Evolutionary conservation across 92 coral and sea anemone genomes (phyloP).

Genomic region (Epizoanthus stellaris): DNA sequence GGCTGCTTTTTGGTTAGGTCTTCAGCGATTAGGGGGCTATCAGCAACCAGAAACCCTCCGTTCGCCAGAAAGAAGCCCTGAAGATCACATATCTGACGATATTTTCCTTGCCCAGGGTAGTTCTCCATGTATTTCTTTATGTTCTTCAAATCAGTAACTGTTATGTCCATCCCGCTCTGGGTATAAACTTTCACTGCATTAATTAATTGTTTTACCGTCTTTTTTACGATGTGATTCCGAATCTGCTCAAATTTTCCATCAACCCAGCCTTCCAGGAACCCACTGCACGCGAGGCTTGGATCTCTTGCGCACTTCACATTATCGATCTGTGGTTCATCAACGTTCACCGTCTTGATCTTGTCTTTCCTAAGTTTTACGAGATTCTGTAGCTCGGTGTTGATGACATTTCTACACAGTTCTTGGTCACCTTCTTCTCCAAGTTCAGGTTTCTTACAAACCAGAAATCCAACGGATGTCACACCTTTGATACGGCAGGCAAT

Average conservation of each 20-base stretch:
- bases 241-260: conserved; percentile 52
- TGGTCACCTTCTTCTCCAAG: conserved; percentile 8
- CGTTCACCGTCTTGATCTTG: conserved; percentile 41
- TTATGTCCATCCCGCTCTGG: conserved; percentile 19
- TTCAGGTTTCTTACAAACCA: conserved; percentile 55
- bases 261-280: conserved; percentile 59
- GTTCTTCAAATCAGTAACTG: conserved; percentile 44
- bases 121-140: conserved; percentile 42
- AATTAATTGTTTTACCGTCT: conserved; percentile 11
- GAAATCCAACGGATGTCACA: conserved; percentile 53
- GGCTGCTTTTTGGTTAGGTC: too few relatives aligned
- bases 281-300: conserved; percentile 34
- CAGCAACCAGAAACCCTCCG: conserved; percentile 50
- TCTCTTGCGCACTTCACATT: conserved; percentile 46
- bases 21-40: too few relatives aligned
- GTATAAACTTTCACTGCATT: conserved; percentile 36
- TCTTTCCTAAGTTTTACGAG: conserved; percentile 23
- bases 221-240: conserved; percentile 34
- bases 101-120: conserved; percentile 2
- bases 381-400: conserved; percentile 44
- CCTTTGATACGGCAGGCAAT: conserved; percentile 62
- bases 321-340: conserved; percentile 35
- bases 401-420: conserved; percentile 23
- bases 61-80: conserved; percentile 51
- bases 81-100: conserved; percentile 53